Base-by-base conservation (phyloP, 2,797 vertebrate species). In the Miichthys miiuy region DNA sequence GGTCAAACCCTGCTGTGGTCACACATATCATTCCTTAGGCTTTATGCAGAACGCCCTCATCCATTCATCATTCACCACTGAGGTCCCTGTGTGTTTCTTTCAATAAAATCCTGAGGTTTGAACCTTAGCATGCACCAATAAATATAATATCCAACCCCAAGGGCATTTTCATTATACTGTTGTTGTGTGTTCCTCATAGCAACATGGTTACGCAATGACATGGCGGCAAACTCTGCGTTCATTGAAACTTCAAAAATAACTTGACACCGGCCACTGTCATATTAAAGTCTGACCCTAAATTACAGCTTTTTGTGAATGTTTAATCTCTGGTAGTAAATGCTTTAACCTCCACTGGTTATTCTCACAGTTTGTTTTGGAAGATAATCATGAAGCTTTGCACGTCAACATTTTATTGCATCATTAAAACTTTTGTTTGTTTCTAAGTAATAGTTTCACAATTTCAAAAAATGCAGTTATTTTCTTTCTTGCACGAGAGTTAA, bases 191-290 rank as follows among this genome's bases (percentile, higher is more conserved):
- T 91, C 69, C 81, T 91, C 89, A 75, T 91, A 82, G 93, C 92
- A 94, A 94, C 93, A 87, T 70, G 74, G 82, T 72, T 56, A 64
- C 65, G 64, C 81, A 74, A 71, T 81, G 64, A 67, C 65, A 56
- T 27, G 63, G 85, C 68, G 85, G 89, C 82, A 75, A 88, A 84
- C 78, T 86, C 89, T 82, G 85, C 85, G 80, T 85, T 91, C 63
- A 83, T 52, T 87, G 79, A 82, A 89, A 90, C 89, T 86, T 80
- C 88, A 82, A 92, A 95, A 95, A 95, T 94, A 95, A 90, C 92
- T 84, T 79, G 27, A 87, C 84, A 87, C 75, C 69, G 77, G 76
- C 90, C 88, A 84, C 85, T 80, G 82, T 90, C 81, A 89, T 88
- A 92, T 92, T 91, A 89, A 93, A 90, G 85, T 73, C 87, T 72